These are phyloP conservation scores for Delphinapterus leucas DNA, from an alignment of 2,113 vertebrate species.

Conservation along the genomic window DNA sequence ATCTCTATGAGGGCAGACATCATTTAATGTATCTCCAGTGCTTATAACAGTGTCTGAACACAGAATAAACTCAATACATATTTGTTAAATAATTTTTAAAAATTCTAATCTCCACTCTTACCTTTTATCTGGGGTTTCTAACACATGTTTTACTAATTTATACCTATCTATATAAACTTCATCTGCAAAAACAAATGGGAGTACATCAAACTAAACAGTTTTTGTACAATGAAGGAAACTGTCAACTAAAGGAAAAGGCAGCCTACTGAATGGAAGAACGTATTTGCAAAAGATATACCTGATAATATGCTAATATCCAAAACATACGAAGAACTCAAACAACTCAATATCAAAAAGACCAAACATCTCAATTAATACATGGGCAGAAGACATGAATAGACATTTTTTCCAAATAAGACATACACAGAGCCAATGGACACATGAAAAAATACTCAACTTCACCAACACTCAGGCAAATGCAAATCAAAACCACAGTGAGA, in stretches of 20 bases:
- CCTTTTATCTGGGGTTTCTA: background rate
- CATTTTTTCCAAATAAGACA: background rate
- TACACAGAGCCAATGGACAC: background rate
- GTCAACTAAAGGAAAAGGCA: background rate
- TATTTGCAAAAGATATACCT: background rate
- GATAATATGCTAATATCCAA: background rate
- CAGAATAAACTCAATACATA: background rate
- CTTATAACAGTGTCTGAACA: background rate
- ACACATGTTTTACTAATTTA: background rate
- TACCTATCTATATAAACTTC: background rate
- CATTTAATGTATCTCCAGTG: background rate
- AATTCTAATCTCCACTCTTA: background rate
- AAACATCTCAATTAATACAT: background rate
- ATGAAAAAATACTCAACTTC: background rate
- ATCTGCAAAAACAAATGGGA: background rate
- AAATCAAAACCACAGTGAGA: background rate
- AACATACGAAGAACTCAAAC: background rate
- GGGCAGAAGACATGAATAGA: background rate
- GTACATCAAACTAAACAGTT: background rate
- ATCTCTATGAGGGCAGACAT: background rate
- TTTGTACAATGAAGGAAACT: background rate
- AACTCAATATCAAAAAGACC: background rate
- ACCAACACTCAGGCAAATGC: background rate
- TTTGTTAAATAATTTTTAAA: background rate
- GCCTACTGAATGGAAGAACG: background rate